Evolutionary conservation across 2,888 invertebrate species (phyloP).

Genomic region (Lymantria monacha): DNA sequence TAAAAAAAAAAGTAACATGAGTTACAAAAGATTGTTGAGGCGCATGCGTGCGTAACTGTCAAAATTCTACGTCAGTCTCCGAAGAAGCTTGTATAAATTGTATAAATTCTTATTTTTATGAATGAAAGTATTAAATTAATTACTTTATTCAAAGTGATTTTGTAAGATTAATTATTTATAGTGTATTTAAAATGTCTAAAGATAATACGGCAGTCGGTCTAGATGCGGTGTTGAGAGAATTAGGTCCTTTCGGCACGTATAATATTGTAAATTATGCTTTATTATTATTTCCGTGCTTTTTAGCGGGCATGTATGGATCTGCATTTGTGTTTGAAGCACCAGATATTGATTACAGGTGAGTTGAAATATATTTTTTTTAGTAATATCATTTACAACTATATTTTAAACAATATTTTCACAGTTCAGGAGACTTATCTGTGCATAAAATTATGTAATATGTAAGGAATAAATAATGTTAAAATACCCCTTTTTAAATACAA

Average conservation of each 20-base stretch:
- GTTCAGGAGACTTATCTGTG: too few species aligned
- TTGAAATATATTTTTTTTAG: not conserved
- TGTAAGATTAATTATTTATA: slow-evolving; percentile 29
- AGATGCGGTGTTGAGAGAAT: slow-evolving; percentile 57
- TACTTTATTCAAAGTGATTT: not conserved
- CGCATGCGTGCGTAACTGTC: slow-evolving; percentile 31
- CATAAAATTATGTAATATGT: too few species aligned
- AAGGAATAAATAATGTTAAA: too few species aligned
- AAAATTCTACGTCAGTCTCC: slow-evolving; percentile 14
- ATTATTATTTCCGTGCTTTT: slow-evolving; percentile 64
- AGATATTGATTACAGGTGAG: slow-evolving; percentile 66
- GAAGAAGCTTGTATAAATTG: slow-evolving; percentile 7
- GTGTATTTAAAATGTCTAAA: slow-evolving; percentile 47
- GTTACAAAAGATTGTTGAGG: not conserved
- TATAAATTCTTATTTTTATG: slow-evolving; percentile 15
- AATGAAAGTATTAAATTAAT: slow-evolving; percentile 18
- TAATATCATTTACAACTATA: too few species aligned
- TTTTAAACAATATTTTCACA: too few species aligned
- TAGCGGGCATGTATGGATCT: slow-evolving; percentile 72
- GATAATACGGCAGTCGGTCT: slow-evolving; percentile 45
- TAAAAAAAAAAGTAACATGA: slow-evolving; percentile 10
- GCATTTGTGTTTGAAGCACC: slow-evolving; percentile 71
- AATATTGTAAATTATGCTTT: slow-evolving; percentile 70
- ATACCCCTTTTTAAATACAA: too few species aligned
- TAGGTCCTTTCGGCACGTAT: slow-evolving; percentile 70